Evolutionary conservation across 2,888 invertebrate species (phyloP).

Genomic region (Corythucha ciliata): DNA sequence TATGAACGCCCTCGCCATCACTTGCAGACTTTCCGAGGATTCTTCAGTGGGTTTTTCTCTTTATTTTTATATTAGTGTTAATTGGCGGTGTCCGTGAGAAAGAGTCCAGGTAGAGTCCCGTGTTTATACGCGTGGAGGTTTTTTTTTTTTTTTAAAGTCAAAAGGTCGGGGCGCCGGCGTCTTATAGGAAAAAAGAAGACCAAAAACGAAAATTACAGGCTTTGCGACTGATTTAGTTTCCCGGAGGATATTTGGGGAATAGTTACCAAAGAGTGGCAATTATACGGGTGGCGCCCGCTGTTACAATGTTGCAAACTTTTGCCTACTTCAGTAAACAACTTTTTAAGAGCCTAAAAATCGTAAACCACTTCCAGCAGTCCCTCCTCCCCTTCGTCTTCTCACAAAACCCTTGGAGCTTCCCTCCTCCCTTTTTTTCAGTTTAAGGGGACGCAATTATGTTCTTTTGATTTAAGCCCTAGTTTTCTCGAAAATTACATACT

Average conservation of each 20-base stretch:
- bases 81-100: constrained; percentile 24
- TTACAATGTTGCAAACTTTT: constrained; percentile 21
- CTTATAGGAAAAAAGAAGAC: constrained; percentile 7
- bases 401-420: no score
- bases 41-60: constrained; percentile 17
- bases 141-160: no score
- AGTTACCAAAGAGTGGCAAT: constrained; percentile 14
- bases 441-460: no score
- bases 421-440: no score
- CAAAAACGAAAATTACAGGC: constrained; percentile 21
- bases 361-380: no score
- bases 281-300: constrained; percentile 13
- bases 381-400: no score
- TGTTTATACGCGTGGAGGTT: no score
- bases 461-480: no score
- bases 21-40: constrained; percentile 25
- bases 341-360: no score
- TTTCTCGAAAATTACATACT: no score
- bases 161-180: constrained; percentile 18
- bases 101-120: constrained; percentile 18
- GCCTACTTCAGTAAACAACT: no score
- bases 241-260: constrained; percentile 21
- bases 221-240: constrained; percentile 22
- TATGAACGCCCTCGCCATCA: constrained; percentile 24
- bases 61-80: constrained; percentile 17